phyloP scores from a whole-genome alignment of 2,888 invertebrate genomes.

The Apamea sordens region DNA sequence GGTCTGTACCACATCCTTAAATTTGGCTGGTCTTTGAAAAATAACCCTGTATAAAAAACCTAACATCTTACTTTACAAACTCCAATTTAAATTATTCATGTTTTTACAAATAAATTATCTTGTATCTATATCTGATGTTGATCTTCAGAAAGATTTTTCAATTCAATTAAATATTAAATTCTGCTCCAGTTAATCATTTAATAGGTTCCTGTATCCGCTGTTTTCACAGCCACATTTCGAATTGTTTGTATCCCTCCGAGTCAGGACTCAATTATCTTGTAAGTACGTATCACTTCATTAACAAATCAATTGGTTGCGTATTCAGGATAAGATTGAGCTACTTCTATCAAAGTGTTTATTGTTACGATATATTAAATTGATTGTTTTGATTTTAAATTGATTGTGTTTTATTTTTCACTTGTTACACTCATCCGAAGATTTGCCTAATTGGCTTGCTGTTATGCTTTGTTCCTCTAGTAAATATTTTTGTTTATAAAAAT shows the following conservation, averaged over 20 bases:
- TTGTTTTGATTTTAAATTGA: neutral
- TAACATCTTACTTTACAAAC: neutral
- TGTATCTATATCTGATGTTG: neutral
- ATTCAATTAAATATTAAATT: neutral
- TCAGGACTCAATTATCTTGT: conserved; percentile 35
- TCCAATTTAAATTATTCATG: neutral
- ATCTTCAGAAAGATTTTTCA: neutral
- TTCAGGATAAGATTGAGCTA: neutral
- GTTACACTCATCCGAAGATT: neutral
- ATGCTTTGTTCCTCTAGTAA: neutral
- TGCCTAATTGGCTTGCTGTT: neutral
- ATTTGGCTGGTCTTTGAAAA: too few relatives aligned
- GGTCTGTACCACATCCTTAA: too few relatives aligned
- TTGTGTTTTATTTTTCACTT: neutral
- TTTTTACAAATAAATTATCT: neutral
- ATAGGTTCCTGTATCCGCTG: neutral
- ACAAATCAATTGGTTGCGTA: conserved; percentile 29
- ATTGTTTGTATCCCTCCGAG: conserved; percentile 27
- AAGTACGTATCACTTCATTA: conserved; percentile 42
- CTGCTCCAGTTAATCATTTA: neutral
- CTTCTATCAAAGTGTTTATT: conserved; percentile 19
- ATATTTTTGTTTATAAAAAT: too few relatives aligned
- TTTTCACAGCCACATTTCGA: conserved; percentile 10
- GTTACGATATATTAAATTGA: neutral
- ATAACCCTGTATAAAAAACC: too few relatives aligned